These are phyloP conservation scores for Halotydeus destructor DNA, from an alignment of 1,140 invertebrate genomes.

Conservation along the genomic window DNA sequence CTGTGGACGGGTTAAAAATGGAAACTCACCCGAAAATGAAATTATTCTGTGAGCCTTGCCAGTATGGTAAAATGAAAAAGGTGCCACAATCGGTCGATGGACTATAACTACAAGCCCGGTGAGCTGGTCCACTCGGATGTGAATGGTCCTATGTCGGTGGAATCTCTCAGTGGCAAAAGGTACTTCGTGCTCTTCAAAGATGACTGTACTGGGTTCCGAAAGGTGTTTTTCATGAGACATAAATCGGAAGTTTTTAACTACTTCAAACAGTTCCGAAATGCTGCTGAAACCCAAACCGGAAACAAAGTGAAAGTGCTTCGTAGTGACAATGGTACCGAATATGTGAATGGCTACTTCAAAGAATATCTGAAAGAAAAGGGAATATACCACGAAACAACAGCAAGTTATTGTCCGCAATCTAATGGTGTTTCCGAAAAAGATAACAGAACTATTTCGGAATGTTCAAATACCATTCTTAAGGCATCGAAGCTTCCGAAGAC, in stretches of 20 bases:
- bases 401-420: conserved; percentile 23
- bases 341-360: conserved; percentile 3
- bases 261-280: conserved; percentile 15
- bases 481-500: conserved; percentile 12
- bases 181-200: conserved; percentile 26
- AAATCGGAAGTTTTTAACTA: conserved; percentile 23
- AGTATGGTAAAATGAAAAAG: too few species aligned
- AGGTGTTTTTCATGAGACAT: conserved; percentile 23
- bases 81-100: too few species aligned
- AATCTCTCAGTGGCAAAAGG: conserved; percentile 20
- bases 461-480: conserved; percentile 10
- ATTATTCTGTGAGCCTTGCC: too few species aligned
- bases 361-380: not conserved
- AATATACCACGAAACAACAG: conserved; percentile 21
- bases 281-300: conserved; percentile 2
- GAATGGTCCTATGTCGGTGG: conserved; percentile 25
- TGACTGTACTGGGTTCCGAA: conserved; percentile 23
- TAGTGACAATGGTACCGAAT: conserved; percentile 13
- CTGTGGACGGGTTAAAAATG: too few species aligned
- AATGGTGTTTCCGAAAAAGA: conserved; percentile 25
- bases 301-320: conserved; percentile 1
- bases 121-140: conserved; percentile 20
- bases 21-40: too few species aligned
- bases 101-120: too few species aligned
- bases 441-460: conserved; percentile 22